Conservation (phyloP, 2,797 vertebrate genomes). For the Uromys caudimaculatus region DNA sequence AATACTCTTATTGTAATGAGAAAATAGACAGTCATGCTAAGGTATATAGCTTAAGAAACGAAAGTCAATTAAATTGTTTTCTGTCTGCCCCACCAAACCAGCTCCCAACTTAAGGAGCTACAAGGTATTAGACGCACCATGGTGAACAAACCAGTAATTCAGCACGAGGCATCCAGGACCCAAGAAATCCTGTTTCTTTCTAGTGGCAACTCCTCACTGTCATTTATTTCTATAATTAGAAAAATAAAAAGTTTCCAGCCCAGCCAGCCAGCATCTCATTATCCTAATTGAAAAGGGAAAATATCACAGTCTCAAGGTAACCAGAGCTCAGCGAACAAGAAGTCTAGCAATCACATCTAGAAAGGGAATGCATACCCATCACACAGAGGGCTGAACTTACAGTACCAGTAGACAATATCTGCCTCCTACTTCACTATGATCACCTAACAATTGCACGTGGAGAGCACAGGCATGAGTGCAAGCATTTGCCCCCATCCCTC, state of each 20-base stretch:
- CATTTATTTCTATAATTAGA: neutral
- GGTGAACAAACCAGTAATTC: neutral
- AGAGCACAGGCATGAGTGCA: neutral
- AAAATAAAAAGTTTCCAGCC: conserved; percentile 7
- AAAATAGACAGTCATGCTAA: conserved; percentile 5
- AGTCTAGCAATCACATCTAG: neutral
- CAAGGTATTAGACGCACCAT: neutral
- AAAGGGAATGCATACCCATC: neutral
- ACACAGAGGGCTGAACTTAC: neutral
- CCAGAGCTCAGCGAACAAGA: conserved; percentile 18
- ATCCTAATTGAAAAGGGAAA: conserved; percentile 1
- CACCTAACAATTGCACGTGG: neutral
- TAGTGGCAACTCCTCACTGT: conserved; percentile 19
- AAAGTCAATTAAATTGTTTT: neutral
- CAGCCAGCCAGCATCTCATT: neutral
- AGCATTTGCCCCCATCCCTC: neutral
- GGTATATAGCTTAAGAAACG: neutral
- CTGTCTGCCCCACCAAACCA: neutral
- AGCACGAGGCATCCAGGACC: neutral
- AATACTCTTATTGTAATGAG: conserved; percentile 1
- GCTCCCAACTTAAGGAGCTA: neutral
- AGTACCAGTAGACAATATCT: neutral
- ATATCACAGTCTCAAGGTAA: neutral
- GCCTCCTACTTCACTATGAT: neutral
- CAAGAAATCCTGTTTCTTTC: conserved; percentile 12